These are phyloP conservation scores for Salarias fasciatus DNA, from an alignment of 2,797 vertebrate genomes.

Conservation along the genomic window DNA sequence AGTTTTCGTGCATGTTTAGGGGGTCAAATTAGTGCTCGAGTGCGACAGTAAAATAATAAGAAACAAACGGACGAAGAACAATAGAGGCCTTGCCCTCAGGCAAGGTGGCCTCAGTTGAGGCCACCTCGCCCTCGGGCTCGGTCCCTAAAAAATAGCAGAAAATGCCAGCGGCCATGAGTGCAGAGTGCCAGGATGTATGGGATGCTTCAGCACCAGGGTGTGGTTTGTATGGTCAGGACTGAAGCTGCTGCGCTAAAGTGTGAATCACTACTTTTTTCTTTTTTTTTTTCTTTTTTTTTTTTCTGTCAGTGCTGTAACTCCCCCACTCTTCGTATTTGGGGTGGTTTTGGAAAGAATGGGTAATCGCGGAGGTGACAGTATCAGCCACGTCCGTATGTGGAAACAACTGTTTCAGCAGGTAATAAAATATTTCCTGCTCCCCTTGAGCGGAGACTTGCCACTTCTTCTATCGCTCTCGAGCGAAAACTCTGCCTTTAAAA, in stretches of 20 bases:
- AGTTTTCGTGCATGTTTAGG: too few species aligned
- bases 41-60: too few species aligned
- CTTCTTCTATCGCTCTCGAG: too few species aligned
- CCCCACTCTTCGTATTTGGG: constrained; percentile 11
- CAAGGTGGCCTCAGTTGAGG: too few species aligned
- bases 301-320: constrained; percentile 14
- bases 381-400: background rate
- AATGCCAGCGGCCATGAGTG: constrained; percentile 48
- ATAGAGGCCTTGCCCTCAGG: too few species aligned
- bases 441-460: background rate
- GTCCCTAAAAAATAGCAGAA: too few species aligned
- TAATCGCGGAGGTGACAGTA: constrained; percentile 2
- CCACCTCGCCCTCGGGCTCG: too few species aligned
- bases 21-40: too few species aligned
- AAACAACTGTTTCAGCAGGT: constrained; percentile 15
- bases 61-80: too few species aligned
- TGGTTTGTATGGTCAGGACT: constrained; percentile 47
- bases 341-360: constrained; percentile 29
- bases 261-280: constrained; percentile 45
- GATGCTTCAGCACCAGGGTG: constrained; percentile 50
- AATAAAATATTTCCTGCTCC: constrained; percentile 10
- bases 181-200: constrained; percentile 24
- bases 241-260: constrained; percentile 30
- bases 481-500: too few species aligned
- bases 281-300: too few species aligned